Evolutionary conservation across 1,140 invertebrate species (phyloP).

Genomic region (Caenorhabditis briggsae): DNA sequence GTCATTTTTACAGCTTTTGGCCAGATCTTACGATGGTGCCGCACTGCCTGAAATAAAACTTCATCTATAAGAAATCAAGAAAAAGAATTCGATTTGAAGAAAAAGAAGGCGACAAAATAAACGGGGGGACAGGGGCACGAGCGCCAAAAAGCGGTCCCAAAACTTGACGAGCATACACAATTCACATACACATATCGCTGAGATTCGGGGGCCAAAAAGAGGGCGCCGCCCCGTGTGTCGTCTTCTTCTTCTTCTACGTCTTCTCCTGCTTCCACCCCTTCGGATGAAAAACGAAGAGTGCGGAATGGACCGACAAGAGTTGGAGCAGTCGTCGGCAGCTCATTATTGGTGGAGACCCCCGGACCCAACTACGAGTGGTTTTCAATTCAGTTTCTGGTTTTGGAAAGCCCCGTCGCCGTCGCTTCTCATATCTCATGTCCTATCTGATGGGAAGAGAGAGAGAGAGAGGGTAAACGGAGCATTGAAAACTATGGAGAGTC

Average conservation of each 20-base stretch:
- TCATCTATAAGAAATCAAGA: background rate
- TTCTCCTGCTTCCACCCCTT: background rate
- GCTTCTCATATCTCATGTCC: slow-evolving; percentile 56
- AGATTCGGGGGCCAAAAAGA: slow-evolving; percentile 44
- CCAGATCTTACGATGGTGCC: background rate
- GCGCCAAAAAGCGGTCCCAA: slow-evolving; percentile 22
- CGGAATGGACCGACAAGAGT: slow-evolving; percentile 5
- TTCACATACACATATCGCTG: slow-evolving; percentile 29
- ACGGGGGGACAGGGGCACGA: background rate
- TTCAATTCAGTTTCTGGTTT: slow-evolving; percentile 56
- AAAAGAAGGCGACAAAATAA: background rate
- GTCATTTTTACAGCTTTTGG: background rate
- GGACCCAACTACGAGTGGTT: slow-evolving; percentile 49
- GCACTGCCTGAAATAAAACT: background rate
- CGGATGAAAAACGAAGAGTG: slow-evolving; percentile 47
- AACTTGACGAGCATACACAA: slow-evolving; percentile 11
- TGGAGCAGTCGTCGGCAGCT: slow-evolving; percentile 38
- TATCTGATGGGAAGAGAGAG: slow-evolving; percentile 42
- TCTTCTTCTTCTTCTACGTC: background rate
- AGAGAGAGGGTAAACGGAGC: slow-evolving; percentile 2
- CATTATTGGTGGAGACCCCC: slow-evolving; percentile 51
- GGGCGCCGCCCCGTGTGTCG: slow-evolving; percentile 39
- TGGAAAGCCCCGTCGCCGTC: background rate
- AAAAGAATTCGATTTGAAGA: background rate
- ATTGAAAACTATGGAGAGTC: background rate